Conservation (phyloP, 2,888 invertebrate species). For the Sarcophaga carnaria region DNA sequence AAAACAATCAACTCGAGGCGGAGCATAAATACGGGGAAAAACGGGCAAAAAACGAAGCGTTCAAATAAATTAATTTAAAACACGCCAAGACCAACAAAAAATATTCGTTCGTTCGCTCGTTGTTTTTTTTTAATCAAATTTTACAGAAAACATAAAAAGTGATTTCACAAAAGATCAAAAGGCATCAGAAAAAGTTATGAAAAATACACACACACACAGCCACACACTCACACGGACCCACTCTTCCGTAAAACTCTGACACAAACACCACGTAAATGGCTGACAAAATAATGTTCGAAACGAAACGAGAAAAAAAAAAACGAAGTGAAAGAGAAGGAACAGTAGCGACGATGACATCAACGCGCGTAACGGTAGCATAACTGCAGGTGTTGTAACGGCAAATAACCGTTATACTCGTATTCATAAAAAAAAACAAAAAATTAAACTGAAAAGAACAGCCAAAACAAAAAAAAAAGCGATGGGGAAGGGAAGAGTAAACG, state of each 20-base stretch:
- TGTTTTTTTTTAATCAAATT: conserved; percentile 51
- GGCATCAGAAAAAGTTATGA: conserved; percentile 69
- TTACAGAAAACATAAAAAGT: conserved; percentile 62
- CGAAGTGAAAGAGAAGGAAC: conserved; percentile 9
- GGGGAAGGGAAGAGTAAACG: conserved; percentile 39
- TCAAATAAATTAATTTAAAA: conserved; percentile 79
- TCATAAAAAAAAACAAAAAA: conserved; percentile 21
- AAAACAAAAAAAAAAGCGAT: not conserved
- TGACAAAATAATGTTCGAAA: not conserved
- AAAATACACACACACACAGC: conserved; percentile 28
- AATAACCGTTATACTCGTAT: conserved; percentile 13
- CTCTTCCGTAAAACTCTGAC: not conserved
- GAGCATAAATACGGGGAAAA: not conserved
- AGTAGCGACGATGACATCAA: conserved; percentile 54
- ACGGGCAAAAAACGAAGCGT: conserved; percentile 53
- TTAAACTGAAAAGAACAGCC: conserved; percentile 11
- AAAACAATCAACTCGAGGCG: conserved; percentile 42
- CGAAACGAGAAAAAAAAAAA: conserved; percentile 25
- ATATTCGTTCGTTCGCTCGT: not conserved
- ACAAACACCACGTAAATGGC: conserved; percentile 28
- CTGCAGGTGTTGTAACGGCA: conserved; percentile 65
- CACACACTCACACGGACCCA: not conserved
- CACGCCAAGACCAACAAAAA: conserved; percentile 76
- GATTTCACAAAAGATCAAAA: conserved; percentile 71
- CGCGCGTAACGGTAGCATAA: conserved; percentile 52